Percentiles rank a stretch among this genome's conserved stretches.
Conservation (phyloP, 1,140 invertebrate genomes). For the Elymnias hypermnestra region DNA sequence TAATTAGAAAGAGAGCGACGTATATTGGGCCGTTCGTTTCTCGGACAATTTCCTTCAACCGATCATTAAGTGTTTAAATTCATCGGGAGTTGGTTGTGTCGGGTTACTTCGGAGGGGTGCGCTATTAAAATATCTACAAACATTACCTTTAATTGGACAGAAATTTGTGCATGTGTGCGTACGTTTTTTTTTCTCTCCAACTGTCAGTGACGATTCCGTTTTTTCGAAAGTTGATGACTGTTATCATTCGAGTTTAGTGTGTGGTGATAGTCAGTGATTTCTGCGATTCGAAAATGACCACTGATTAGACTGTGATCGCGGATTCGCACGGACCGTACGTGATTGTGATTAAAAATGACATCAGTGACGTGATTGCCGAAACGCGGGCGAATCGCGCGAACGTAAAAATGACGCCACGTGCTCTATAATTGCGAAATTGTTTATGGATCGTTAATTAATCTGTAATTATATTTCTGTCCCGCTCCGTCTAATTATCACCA, state of each 20-base stretch:
- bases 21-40: conserved; percentile 65
- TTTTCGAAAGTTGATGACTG: conserved; percentile 65
- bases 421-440: conserved; percentile 44
- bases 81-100: conserved; percentile 73
- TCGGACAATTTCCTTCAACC: conserved; percentile 73
- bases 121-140: conserved; percentile 75
- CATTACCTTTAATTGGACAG: conserved; percentile 75
- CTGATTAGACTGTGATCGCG: conserved; percentile 21
- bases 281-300: conserved; percentile 31
- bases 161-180: conserved; percentile 70
- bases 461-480: conserved; percentile 47
- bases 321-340: conserved; percentile 5
- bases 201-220: conserved; percentile 53
- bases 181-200: conserved; percentile 39
- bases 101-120: conserved; percentile 69
- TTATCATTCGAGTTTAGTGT: conserved; percentile 58
- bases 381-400: neutral
- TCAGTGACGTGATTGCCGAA: conserved; percentile 49
- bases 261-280: conserved; percentile 43
- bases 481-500: conserved; percentile 25
- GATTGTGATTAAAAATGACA: conserved; percentile 51
- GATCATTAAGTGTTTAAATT: conserved; percentile 76
- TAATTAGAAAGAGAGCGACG: conserved; percentile 57
- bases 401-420: conserved; percentile 56
- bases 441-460: conserved; percentile 48